Conservation (phyloP, 1,140 invertebrate species). For the Micrasema minimum region DNA sequence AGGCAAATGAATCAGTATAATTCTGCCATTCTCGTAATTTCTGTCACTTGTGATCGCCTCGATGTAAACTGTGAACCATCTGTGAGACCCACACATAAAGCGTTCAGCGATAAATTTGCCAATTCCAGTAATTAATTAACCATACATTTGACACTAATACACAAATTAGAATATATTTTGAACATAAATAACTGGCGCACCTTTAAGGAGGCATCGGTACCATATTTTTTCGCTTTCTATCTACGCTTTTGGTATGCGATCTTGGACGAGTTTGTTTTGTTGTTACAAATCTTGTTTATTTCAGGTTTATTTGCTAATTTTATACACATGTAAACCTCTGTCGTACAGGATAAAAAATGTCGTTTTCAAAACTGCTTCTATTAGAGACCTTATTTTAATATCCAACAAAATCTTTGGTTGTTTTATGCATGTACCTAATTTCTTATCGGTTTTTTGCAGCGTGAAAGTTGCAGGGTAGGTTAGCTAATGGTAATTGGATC, state of each 20-base stretch:
- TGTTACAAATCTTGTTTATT: neutral
- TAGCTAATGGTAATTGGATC: too few relatives aligned
- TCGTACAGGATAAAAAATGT: too few relatives aligned
- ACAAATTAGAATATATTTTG: neutral
- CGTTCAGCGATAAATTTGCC: constrained; percentile 9
- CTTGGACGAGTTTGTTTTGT: neutral
- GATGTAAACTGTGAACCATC: neutral
- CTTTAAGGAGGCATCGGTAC: neutral
- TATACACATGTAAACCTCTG: too few relatives aligned
- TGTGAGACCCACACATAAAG: neutral
- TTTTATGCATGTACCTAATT: too few relatives aligned
- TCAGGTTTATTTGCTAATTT: too few relatives aligned
- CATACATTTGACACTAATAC: constrained; percentile 3
- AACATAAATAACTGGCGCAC: constrained; percentile 4
- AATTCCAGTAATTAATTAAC: constrained; percentile 14
- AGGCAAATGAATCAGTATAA: neutral
- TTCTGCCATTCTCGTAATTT: constrained; percentile 2
- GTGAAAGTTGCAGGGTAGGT: too few relatives aligned
- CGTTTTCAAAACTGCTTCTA: too few relatives aligned
- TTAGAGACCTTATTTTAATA: too few relatives aligned
- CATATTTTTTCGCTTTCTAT: constrained; percentile 17
- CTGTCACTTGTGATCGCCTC: constrained; percentile 5
- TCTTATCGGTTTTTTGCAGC: too few relatives aligned
- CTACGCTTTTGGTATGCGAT: neutral
- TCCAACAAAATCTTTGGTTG: too few relatives aligned